Base-by-base conservation (phyloP, 1,140 invertebrate genomes). In the Brachionus calyciflorus region DNA sequence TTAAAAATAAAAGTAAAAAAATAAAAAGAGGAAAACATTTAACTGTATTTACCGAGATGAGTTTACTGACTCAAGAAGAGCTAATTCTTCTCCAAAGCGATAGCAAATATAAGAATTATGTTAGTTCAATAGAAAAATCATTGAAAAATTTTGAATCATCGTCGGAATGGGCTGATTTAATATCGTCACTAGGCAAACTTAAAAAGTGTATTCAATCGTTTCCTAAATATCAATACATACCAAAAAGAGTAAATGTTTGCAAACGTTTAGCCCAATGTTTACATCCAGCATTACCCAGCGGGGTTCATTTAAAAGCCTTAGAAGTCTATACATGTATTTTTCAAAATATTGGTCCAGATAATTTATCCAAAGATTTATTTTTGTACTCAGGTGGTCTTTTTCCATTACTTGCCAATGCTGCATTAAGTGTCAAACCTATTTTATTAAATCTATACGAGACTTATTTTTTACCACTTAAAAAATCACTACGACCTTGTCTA, bases 281-380 rank as follows among this genome's bases (percentile, higher is more conserved):
- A 87, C 94, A 97, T 87, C 93, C 93, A 51, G 91, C 91, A 37
- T 85, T 97, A 75, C 94, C 94, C 46, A 85, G 91, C 78, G 93
- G 86, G 44, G 94, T 96, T 24, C 94, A 97, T 86, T 84, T 95
- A 30, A 95, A 96, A 85, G 92, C 93, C 24, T 84, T 96, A 40
- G 94, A 96, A 85, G 94, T 92, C 0, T 97, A 96, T 84, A 92
- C 93, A 80, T 90, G 93, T 78, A 93, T 96, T 81, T 96, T 96
- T 85, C 91, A 91, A 82, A 91, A 90, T 80, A 93, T 95, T 85
- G 92, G 92, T 55, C 90, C 91, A 41, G 90, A 91, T 80, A 87
- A 92, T 78, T 85, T 94, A 63, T 89, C 91, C 73, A 89, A 91
- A 81, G 92, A 94, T 82, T 86, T 94, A 26, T 93, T 93, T 81